Percentiles rank a stretch among this genome's conserved stretches.
These are phyloP conservation scores for Hydriomena furcata DNA, from an alignment of 2,888 invertebrate genomes.

Conservation along the genomic window DNA sequence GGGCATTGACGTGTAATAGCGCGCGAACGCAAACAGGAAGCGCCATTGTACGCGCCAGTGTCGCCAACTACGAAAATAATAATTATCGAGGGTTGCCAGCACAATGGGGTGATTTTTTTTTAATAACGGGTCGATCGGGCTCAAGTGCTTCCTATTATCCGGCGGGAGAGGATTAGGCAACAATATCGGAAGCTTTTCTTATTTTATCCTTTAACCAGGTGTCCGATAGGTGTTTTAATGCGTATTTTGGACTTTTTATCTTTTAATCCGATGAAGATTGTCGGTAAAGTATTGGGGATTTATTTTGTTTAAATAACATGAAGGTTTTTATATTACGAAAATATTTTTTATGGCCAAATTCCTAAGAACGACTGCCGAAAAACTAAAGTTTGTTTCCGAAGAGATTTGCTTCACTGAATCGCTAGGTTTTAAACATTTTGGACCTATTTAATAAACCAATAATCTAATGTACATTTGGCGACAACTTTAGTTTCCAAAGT, in stretches of 20 bases:
- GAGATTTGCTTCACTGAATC: too few species aligned
- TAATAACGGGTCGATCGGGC: constrained; percentile 78
- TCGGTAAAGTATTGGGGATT: constrained; percentile 39
- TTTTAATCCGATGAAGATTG: constrained; percentile 66
- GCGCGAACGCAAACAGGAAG: constrained; percentile 83
- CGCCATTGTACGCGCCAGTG: constrained; percentile 76
- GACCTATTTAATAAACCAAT: too few species aligned
- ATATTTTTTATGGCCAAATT: too few species aligned
- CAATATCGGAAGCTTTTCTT: constrained; percentile 64
- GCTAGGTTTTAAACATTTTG: too few species aligned
- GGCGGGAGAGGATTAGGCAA: constrained; percentile 72
- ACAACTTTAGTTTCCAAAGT: too few species aligned
- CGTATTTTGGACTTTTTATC: constrained; percentile 60
- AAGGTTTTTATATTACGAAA: too few species aligned
- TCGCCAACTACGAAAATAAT: constrained; percentile 83
- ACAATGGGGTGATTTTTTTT: constrained; percentile 67
- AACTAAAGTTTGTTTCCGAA: too few species aligned
- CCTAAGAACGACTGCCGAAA: too few species aligned
- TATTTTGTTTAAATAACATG: too few species aligned
- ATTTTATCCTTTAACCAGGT: constrained; percentile 65
- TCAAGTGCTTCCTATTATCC: constrained; percentile 80
- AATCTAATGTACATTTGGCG: too few species aligned
- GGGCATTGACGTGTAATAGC: constrained; percentile 81
- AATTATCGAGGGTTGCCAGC: constrained; percentile 77
- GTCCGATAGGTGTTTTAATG: constrained; percentile 72